Conservation (phyloP, 2,888 invertebrate genomes). For the Catotricha subobsoleta region DNA sequence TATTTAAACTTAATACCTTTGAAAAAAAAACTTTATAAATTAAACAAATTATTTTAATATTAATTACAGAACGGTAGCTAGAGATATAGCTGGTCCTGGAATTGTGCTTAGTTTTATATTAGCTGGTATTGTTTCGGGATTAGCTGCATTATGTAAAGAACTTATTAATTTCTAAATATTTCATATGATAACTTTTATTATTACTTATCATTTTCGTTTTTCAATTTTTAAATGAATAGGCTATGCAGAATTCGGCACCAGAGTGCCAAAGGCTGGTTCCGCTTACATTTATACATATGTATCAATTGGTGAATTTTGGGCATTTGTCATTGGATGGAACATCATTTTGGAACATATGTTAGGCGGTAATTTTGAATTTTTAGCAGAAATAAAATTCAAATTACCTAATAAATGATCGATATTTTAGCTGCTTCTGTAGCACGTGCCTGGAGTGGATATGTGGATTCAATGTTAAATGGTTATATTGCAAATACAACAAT, state of each 20-base stretch:
- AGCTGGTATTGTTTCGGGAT: conserved; percentile 65
- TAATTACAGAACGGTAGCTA: conserved; percentile 65
- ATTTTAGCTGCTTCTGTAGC: conserved; percentile 82
- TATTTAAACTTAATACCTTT: too few relatives aligned
- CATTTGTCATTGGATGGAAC: conserved; percentile 88
- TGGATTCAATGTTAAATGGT: conserved; percentile 57
- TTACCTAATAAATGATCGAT: too few relatives aligned
- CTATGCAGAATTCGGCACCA: conserved; percentile 80
- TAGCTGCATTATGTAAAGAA: too few relatives aligned
- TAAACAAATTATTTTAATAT: too few relatives aligned
- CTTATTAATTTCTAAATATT: too few relatives aligned
- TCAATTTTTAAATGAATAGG: too few relatives aligned
- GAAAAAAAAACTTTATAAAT: too few relatives aligned
- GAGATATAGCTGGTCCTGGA: conserved; percentile 58
- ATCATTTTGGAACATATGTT: conserved; percentile 77
- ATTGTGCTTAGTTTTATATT: conserved; percentile 49
- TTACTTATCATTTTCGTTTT: too few relatives aligned
- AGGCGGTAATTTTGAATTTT: conserved; percentile 32
- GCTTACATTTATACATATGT: conserved; percentile 91
- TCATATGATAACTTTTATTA: too few relatives aligned
- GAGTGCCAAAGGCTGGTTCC: conserved; percentile 79
- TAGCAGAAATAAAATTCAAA: too few relatives aligned
- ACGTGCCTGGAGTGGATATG: conserved; percentile 74
- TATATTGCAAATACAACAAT: conserved; percentile 56
- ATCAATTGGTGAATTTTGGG: conserved; percentile 78